phyloP scores from a whole-genome alignment of 2,797 vertebrate genomes.

The Onychomys leucogaster region DNA sequence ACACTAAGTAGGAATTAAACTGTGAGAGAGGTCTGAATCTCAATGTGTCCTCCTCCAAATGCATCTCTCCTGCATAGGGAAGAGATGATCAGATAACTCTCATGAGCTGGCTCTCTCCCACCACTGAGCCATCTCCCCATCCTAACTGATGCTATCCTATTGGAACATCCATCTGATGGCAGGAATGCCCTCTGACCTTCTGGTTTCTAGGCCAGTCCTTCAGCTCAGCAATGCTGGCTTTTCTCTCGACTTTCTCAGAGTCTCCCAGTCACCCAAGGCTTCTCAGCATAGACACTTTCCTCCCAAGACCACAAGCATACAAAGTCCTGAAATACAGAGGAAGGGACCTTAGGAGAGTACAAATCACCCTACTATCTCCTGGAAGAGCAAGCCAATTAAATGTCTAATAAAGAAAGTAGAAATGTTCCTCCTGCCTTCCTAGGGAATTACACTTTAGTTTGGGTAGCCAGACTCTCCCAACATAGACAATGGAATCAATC shows the following conservation, averaged over 20 bases:
- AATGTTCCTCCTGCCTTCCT: neutral
- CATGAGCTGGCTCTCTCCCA: neutral
- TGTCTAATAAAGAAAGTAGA: slow-evolving; percentile 5
- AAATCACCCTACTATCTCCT: neutral
- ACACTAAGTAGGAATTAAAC: neutral
- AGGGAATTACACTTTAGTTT: neutral
- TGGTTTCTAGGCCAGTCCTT: neutral
- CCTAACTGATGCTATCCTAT: neutral
- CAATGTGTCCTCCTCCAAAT: neutral
- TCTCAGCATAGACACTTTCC: slow-evolving; percentile 7
- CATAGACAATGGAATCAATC: neutral
- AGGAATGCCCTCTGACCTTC: neutral
- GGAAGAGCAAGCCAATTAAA: slow-evolving; percentile 1
- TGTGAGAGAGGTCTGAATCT: neutral
- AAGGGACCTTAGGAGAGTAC: neutral
- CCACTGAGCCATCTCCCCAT: neutral
- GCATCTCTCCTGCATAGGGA: neutral
- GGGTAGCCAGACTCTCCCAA: neutral
- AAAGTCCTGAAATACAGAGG: neutral
- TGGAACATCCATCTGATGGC: neutral
- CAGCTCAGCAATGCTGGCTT: neutral
- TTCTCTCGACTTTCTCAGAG: neutral
- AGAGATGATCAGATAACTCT: neutral
- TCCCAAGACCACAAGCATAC: neutral
- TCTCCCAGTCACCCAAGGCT: neutral